A percentile compares a stretch with the other conserved stretches of the same genome.
These are phyloP conservation scores for Pristionchus fissidentatus DNA, from an alignment of 2,888 invertebrate genomes.

Conservation along the genomic window DNA sequence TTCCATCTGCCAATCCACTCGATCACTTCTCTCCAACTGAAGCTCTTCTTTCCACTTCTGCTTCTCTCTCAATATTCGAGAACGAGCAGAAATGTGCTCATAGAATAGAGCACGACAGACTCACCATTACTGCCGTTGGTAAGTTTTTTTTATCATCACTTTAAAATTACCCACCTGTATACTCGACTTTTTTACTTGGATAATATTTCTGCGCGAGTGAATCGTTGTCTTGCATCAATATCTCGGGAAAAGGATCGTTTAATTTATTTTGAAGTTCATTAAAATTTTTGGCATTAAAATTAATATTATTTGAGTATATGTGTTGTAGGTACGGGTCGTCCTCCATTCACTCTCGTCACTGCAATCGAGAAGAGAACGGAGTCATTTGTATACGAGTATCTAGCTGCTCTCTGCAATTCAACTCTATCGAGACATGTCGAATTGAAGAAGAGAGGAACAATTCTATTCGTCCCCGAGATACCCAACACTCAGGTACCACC, in stretches of 20 bases:
- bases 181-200: no score
- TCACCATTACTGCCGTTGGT: slow-evolving; percentile 26
- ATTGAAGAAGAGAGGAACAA: slow-evolving; percentile 52
- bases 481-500: slow-evolving; percentile 68
- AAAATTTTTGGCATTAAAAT: no score
- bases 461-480: slow-evolving; percentile 72
- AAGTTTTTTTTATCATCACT: no score
- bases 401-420: slow-evolving; percentile 58
- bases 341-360: slow-evolving; percentile 70
- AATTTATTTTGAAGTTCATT: no score
- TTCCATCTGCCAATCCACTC: slow-evolving; percentile 70
- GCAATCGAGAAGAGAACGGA: slow-evolving; percentile 73
- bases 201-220: no score
- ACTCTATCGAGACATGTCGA: slow-evolving; percentile 48
- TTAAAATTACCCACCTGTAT: not conserved
- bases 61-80: slow-evolving; percentile 57
- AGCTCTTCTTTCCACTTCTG: slow-evolving; percentile 48
- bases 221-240: no score
- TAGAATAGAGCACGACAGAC: slow-evolving; percentile 19
- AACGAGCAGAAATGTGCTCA: slow-evolving; percentile 54
- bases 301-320: no score
- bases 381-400: slow-evolving; percentile 69
- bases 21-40: slow-evolving; percentile 73
- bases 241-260: no score
- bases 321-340: slow-evolving; percentile 61